Percentiles rank a stretch among this genome's conserved stretches.
Conservation (phyloP, 2,113 vertebrate species). For the Callipepla squamata region DNA sequence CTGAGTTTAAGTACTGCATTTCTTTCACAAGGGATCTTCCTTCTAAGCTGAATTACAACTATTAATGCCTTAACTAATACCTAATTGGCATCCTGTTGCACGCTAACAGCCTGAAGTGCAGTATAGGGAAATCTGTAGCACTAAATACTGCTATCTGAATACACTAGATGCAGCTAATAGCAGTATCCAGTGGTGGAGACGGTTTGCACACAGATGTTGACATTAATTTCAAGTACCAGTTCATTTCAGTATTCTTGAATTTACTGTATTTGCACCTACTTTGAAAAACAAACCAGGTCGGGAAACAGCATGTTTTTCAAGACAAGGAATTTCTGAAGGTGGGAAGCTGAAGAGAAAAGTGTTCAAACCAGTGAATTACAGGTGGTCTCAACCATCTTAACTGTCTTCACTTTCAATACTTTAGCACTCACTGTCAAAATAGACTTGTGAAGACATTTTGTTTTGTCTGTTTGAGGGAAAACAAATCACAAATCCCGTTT, state of each 20-base stretch:
- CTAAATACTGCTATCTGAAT: constrained; percentile 31
- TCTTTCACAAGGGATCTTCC: constrained; percentile 48
- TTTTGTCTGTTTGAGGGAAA: not conserved
- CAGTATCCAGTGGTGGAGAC: not conserved
- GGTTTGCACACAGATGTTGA: constrained; percentile 1
- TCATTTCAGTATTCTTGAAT: constrained; percentile 6
- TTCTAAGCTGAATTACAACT: constrained; percentile 24
- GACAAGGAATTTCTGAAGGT: not conserved
- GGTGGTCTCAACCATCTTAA: not conserved
- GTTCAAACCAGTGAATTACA: not conserved
- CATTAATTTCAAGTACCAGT: constrained; percentile 35
- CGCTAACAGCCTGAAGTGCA: constrained; percentile 74
- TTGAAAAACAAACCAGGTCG: not conserved
- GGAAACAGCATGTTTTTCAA: not conserved
- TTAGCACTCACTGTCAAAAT: not conserved
- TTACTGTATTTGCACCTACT: not conserved
- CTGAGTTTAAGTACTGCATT: constrained; percentile 52
- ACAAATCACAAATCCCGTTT: not conserved
- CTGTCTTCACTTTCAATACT: not conserved
- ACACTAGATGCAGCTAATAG: constrained; percentile 8
- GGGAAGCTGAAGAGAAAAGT: not conserved
- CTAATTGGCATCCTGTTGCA: constrained; percentile 64
- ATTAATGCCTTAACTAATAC: constrained; percentile 57
- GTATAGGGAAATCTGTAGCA: constrained; percentile 36
- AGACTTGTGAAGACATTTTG: not conserved